A percentile compares a stretch with the other conserved stretches of the same genome.
Evolutionary conservation across 2,888 invertebrate genomes (phyloP).

Genomic region (Drosophila formosana): DNA sequence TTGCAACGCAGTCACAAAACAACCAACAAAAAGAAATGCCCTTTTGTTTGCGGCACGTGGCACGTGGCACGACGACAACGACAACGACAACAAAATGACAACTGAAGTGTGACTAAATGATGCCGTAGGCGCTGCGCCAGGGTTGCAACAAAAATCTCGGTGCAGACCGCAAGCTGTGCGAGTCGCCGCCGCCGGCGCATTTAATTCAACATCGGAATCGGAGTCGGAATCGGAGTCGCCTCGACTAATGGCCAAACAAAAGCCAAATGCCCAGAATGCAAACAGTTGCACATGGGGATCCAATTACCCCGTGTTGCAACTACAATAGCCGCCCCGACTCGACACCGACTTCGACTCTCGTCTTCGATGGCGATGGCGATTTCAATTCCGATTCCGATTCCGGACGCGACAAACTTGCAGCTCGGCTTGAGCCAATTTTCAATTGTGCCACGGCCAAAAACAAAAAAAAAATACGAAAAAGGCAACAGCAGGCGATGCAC

Average conservation of each 20-base stretch:
- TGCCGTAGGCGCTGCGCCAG: conserved; percentile 51
- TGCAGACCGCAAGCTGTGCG: conserved; percentile 67
- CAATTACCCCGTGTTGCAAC: conserved; percentile 60
- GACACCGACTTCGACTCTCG: conserved; percentile 20
- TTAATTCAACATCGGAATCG: conserved; percentile 29
- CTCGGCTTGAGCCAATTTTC: conserved; percentile 4
- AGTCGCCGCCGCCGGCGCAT: conserved; percentile 50
- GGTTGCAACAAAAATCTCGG: conserved; percentile 7
- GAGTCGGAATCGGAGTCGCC: neutral
- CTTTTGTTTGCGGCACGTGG: conserved; percentile 72
- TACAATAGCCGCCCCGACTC: conserved; percentile 14
- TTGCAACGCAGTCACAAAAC: conserved; percentile 35
- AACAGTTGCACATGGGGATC: conserved; percentile 78
- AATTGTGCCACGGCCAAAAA: conserved; percentile 3
- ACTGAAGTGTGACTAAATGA: conserved; percentile 73
- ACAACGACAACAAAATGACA: conserved; percentile 25
- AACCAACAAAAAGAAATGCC: conserved; percentile 39
- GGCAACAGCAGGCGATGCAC: conserved; percentile 24
- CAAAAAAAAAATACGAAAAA: neutral
- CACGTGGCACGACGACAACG: conserved; percentile 15
- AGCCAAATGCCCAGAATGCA: conserved; percentile 43
- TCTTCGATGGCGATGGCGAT: neutral
- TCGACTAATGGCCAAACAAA: conserved; percentile 47
- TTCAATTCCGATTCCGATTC: neutral
- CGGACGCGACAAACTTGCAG: neutral